phyloP scores from a whole-genome alignment of 64 coral and sea anemone species.

The Dendrophyllia cribrosa region DNA sequence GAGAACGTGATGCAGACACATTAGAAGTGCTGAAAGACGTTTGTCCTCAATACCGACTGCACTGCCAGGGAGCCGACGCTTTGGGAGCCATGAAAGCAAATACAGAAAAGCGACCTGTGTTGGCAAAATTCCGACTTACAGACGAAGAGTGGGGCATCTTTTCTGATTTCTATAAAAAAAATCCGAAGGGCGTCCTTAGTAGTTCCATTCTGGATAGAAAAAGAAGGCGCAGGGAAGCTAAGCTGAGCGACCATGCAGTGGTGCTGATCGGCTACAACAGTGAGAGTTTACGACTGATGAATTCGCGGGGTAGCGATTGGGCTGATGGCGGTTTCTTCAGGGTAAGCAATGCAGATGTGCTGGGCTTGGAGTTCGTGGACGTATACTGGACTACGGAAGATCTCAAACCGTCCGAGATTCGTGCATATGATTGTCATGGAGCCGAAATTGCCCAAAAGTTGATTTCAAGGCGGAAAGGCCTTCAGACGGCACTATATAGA shows the following conservation, averaged over 20 bases:
- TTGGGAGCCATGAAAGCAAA: slow-evolving; percentile 21
- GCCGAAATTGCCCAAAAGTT: neutral
- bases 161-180: neutral
- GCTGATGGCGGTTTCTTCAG: slow-evolving; percentile 23
- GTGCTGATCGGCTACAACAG: slow-evolving; percentile 53
- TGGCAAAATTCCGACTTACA: slow-evolving; percentile 34
- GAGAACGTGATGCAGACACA: neutral
- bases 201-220: neutral
- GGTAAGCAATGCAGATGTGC: slow-evolving; percentile 38
- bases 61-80: slow-evolving; percentile 2
- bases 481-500: neutral
- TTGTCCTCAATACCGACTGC: slow-evolving; percentile 21
- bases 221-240: neutral
- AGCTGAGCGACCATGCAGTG: neutral
- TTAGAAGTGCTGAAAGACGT: neutral
- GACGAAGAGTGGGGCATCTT: slow-evolving; percentile 26
- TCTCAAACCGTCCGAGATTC: neutral
- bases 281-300: slow-evolving; percentile 36
- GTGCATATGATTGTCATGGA: neutral
- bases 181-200: slow-evolving; percentile 3
- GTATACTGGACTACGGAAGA: slow-evolving; percentile 19
- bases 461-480: neutral
- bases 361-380: slow-evolving; percentile 19
- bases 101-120: slow-evolving; percentile 14
- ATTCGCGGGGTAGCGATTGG: slow-evolving; percentile 10